Conservation (phyloP, 2,797 vertebrate species). For the Picus viridis region DNA sequence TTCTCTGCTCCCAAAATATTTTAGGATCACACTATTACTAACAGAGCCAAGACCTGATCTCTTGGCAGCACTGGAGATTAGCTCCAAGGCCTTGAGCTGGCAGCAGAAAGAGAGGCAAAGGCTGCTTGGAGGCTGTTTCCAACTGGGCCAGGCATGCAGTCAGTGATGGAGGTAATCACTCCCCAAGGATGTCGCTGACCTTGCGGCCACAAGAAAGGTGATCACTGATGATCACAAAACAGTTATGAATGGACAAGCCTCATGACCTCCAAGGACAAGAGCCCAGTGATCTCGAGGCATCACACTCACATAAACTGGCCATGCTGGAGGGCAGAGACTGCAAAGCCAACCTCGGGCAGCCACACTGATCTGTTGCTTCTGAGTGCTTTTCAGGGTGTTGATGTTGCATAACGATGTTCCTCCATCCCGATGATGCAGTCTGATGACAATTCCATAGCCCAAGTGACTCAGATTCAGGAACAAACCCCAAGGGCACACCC, state of each 20-base stretch:
- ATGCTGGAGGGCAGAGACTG: not conserved
- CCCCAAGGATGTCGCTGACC: not conserved
- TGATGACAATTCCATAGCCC: not conserved
- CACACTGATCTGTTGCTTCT: not conserved
- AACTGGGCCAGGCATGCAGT: not conserved
- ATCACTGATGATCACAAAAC: not conserved
- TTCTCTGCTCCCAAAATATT: not conserved
- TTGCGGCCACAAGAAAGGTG: fast-evolving
- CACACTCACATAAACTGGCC: not conserved
- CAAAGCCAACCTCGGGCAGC: not conserved
- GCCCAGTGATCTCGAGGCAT: not conserved
- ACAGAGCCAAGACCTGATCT: conserved; percentile 33
- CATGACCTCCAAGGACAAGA: not conserved
- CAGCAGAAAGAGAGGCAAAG: conserved; percentile 21
- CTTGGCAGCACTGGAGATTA: not conserved
- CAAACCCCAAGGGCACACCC: not conserved
- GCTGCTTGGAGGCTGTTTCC: not conserved
- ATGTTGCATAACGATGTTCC: not conserved
- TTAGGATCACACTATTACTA: conserved; percentile 10
- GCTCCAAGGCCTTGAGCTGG: conserved; percentile 1
- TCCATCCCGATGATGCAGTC: not conserved
- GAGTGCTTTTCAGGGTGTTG: fast-evolving
- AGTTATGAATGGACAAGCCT: not conserved
- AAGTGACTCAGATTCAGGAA: not conserved
- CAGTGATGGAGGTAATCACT: not conserved